Conservation (phyloP, 1,140 invertebrate genomes). For the Drosophila subpulchrella region DNA sequence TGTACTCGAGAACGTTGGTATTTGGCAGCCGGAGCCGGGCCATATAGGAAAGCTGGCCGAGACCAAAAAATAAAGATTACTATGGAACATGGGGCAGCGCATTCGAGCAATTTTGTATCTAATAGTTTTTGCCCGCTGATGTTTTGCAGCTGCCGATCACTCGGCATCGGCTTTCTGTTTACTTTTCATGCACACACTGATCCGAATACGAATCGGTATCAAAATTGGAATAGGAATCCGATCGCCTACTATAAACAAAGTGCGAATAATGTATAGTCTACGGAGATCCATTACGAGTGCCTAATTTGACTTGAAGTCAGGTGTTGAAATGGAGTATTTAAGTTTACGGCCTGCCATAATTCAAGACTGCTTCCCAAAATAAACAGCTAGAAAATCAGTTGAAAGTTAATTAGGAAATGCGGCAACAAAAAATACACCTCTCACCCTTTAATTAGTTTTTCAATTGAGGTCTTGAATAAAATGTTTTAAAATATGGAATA, state of each 20-base stretch:
- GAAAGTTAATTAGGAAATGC: not conserved
- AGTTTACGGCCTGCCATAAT: slow-evolving; percentile 5
- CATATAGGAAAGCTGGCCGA: slow-evolving; percentile 56
- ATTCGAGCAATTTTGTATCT: slow-evolving; percentile 65
- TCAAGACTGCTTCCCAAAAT: not conserved
- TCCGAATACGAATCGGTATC: slow-evolving; percentile 19
- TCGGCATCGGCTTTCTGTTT: slow-evolving; percentile 57
- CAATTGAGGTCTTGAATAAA: not conserved
- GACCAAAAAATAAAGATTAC: slow-evolving; percentile 44
- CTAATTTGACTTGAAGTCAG: slow-evolving; percentile 17
- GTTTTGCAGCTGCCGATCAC: slow-evolving; percentile 59
- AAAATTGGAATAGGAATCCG: slow-evolving; percentile 12
- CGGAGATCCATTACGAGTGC: slow-evolving; percentile 25
- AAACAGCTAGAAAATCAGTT: slow-evolving; percentile 3
- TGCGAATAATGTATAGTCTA: not conserved
- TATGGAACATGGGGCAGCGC: slow-evolving; percentile 41
- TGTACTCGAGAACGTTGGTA: slow-evolving; percentile 17
- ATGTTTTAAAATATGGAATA: not conserved
- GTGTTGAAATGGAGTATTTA: slow-evolving; percentile 15
- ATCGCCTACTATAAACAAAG: slow-evolving; percentile 13
- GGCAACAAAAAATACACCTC: not conserved
- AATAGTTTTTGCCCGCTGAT: slow-evolving; percentile 65
- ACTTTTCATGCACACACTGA: slow-evolving; percentile 19
- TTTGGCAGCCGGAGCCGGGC: slow-evolving; percentile 50
- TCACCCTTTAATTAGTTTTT: not conserved